A percentile compares a stretch with the other conserved stretches of the same genome.
phyloP scores from a whole-genome alignment of 2,113 vertebrate genomes.

The Prochilodus magdalenae region DNA sequence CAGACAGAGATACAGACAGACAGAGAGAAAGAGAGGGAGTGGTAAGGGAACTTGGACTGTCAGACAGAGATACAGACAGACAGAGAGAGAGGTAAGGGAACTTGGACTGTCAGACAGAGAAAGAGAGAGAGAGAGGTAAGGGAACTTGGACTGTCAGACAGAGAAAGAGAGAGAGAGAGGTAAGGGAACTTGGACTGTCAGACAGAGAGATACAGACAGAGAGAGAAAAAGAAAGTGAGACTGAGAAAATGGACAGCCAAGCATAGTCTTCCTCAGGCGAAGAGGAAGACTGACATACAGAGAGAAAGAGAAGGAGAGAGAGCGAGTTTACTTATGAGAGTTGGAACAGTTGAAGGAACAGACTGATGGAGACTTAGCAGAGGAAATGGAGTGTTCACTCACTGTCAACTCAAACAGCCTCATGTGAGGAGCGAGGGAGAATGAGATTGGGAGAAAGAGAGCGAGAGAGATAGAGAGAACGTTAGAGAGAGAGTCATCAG shows the following conservation, averaged over 20 bases:
- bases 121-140: too few relatives aligned
- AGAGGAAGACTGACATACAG: conserved; percentile 8
- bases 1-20: background rate
- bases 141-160: too few relatives aligned
- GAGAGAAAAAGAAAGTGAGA: background rate
- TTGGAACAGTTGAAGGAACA: conserved; percentile 19
- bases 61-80: too few relatives aligned
- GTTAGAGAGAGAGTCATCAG: conserved; percentile 26
- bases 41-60: too few relatives aligned
- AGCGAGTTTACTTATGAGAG: conserved; percentile 31
- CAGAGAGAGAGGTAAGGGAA: too few relatives aligned
- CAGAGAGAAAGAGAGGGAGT: too few relatives aligned
- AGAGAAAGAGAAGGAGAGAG: background rate
- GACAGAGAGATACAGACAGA: conserved; percentile 7
- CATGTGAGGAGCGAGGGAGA: background rate
- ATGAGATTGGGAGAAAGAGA: background rate
- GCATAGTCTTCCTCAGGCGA: too few relatives aligned
- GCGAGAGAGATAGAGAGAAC: conserved; percentile 30
- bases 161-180: too few relatives aligned
- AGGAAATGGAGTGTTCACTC: conserved; percentile 44
- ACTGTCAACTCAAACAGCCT: conserved; percentile 58
- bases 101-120: too few relatives aligned
- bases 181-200: too few relatives aligned
- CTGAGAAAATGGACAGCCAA: too few relatives aligned
- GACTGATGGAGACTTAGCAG: background rate